These are phyloP conservation scores for Euthynnus affinis DNA, from an alignment of 2,797 vertebrate genomes.

Conservation along the genomic window DNA sequence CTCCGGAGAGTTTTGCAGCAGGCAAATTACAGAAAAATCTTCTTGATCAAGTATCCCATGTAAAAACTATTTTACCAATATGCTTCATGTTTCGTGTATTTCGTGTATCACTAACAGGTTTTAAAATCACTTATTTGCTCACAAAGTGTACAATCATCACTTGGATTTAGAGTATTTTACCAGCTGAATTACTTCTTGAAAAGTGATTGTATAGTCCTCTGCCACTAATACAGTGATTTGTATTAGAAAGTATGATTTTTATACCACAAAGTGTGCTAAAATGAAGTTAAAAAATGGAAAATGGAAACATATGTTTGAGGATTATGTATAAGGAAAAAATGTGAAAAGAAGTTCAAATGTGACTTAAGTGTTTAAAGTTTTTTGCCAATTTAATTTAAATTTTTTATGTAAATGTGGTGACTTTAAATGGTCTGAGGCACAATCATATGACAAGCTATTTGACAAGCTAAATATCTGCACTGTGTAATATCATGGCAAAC, in stretches of 20 bases:
- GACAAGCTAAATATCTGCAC: neutral
- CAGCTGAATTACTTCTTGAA: slow-evolving; percentile 11
- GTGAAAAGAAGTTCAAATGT: neutral
- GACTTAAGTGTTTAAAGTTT: neutral
- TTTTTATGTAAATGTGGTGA: neutral
- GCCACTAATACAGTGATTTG: neutral
- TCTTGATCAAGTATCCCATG: slow-evolving; percentile 45
- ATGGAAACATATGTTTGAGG: neutral
- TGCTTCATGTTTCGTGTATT: slow-evolving; percentile 18
- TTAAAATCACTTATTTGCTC: slow-evolving; percentile 31
- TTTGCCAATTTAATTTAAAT: no score
- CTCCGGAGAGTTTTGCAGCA: slow-evolving; percentile 59
- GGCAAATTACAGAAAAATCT: slow-evolving; percentile 59
- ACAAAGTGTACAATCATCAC: slow-evolving; percentile 30
- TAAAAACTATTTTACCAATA: slow-evolving; percentile 47
- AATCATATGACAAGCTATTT: neutral
- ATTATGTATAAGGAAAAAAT: neutral
- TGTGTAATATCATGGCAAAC: neutral
- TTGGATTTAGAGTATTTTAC: slow-evolving; percentile 14
- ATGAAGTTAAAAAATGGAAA: neutral
- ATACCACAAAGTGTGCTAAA: neutral
- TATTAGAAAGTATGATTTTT: neutral
- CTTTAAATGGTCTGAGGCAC: neutral
- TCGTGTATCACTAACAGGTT: neutral
- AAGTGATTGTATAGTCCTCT: neutral